phyloP scores from a whole-genome alignment of 2,888 invertebrate genomes.

The Pinctada fucata region DNA sequence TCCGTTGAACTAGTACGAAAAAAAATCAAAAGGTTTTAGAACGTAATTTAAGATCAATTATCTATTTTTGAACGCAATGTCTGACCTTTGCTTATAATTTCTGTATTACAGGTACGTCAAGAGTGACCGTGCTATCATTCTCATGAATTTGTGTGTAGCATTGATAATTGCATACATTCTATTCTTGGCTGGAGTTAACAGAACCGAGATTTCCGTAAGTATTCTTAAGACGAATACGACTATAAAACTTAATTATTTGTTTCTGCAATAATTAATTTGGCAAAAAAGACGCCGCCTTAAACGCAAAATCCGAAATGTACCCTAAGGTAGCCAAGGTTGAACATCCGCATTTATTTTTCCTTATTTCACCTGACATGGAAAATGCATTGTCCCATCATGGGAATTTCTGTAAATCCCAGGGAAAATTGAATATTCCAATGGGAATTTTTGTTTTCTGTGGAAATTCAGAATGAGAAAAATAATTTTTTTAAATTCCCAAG shows the following conservation, averaged over 20 bases:
- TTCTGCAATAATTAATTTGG: too few species aligned
- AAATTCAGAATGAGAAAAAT: too few species aligned
- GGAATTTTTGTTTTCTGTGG: too few species aligned
- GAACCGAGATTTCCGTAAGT: slow-evolving; percentile 56
- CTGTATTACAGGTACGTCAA: slow-evolving; percentile 60
- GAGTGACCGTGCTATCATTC: slow-evolving; percentile 63
- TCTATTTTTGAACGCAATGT: too few species aligned
- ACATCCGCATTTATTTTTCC: not conserved
- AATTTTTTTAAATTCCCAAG: too few species aligned
- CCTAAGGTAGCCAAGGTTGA: not conserved
- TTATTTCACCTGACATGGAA: not conserved
- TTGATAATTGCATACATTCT: slow-evolving; percentile 65
- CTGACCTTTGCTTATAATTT: not conserved
- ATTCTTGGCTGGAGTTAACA: slow-evolving; percentile 64
- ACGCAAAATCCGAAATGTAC: too few species aligned
- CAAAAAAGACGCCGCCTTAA: too few species aligned
- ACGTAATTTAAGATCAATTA: too few species aligned
- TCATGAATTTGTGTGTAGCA: slow-evolving; percentile 68
- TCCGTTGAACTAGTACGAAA: not conserved
- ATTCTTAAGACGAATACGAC: not conserved
- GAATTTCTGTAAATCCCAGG: too few species aligned
- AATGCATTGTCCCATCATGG: too few species aligned
- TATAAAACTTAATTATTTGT: too few species aligned
- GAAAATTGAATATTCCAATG: too few species aligned
- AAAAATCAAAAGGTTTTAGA: not conserved